Conservation (phyloP, 1,140 invertebrate genomes). For the Acromyrmex echinatior region DNA sequence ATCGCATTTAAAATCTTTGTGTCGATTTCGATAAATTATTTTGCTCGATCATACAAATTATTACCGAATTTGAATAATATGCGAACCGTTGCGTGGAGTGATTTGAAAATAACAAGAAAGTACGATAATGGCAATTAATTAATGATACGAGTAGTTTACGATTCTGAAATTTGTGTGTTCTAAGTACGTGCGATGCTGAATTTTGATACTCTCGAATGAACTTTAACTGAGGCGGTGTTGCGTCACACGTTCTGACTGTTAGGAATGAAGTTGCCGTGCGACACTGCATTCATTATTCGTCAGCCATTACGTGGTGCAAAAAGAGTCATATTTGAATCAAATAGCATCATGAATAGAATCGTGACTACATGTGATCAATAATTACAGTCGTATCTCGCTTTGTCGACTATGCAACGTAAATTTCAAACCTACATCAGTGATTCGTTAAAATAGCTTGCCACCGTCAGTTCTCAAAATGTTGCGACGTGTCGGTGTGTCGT, state of each 20-base stretch:
- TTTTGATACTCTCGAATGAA: neutral
- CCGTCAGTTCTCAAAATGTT: no score
- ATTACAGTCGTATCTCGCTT: neutral
- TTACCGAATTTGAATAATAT: neutral
- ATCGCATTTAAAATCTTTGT: neutral
- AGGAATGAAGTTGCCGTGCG: neutral
- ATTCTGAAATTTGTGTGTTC: neutral
- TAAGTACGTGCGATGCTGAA: neutral
- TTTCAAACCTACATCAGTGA: neutral
- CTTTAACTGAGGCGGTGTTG: neutral
- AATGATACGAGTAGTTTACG: neutral
- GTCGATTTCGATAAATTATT: neutral
- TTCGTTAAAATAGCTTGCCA: neutral
- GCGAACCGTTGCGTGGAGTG: neutral
- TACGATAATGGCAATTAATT: neutral
- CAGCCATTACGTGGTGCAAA: neutral
- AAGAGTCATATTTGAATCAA: neutral
- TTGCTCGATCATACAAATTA: neutral
- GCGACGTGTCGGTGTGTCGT: no score
- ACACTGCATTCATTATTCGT: neutral
- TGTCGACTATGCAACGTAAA: neutral
- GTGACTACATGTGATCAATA: neutral
- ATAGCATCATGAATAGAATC: neutral
- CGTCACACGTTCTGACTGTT: neutral
- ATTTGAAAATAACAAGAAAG: neutral